Conservation (phyloP, 1,140 invertebrate species). For the Hestina assimilis region DNA sequence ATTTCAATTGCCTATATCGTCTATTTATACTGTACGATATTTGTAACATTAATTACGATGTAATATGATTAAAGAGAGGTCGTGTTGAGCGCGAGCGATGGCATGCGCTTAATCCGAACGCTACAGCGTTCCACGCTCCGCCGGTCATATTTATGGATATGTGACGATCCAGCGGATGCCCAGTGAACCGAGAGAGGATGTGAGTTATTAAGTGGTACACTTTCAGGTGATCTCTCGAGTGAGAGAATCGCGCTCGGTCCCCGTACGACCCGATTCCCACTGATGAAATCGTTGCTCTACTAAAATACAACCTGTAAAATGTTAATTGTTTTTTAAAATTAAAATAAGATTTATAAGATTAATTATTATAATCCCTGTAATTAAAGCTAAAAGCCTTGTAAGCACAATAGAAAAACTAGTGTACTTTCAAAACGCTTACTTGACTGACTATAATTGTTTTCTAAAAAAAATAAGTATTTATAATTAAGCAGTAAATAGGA, state of each 20-base stretch:
- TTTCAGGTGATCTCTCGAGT: slow-evolving; percentile 76
- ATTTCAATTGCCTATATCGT: no score
- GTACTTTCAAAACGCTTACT: no score
- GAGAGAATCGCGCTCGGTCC: slow-evolving; percentile 63
- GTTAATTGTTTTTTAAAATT: not conserved
- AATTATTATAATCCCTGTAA: no score
- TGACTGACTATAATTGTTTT: no score
- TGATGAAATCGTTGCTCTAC: slow-evolving; percentile 35
- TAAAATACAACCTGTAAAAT: slow-evolving; percentile 9
- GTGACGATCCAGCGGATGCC: slow-evolving; percentile 73
- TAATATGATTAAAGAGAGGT: slow-evolving; percentile 8
- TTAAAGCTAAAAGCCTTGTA: no score
- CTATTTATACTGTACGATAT: not conserved
- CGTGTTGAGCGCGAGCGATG: slow-evolving; percentile 15
- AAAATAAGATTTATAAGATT: no score
- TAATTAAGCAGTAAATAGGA: no score
- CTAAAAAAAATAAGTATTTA: no score
- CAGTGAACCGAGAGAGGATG: slow-evolving; percentile 74
- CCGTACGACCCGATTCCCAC: slow-evolving; percentile 40
- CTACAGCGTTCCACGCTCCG: slow-evolving; percentile 55
- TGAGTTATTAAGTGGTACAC: slow-evolving; percentile 76
- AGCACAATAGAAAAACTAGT: no score
- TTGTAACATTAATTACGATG: not conserved
- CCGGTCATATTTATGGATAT: slow-evolving; percentile 75
- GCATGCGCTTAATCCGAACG: slow-evolving; percentile 50